Percentiles rank a stretch among this genome's conserved stretches.
phyloP scores from a whole-genome alignment of 2,113 vertebrate genomes.

The Polypterus bichir region DNA sequence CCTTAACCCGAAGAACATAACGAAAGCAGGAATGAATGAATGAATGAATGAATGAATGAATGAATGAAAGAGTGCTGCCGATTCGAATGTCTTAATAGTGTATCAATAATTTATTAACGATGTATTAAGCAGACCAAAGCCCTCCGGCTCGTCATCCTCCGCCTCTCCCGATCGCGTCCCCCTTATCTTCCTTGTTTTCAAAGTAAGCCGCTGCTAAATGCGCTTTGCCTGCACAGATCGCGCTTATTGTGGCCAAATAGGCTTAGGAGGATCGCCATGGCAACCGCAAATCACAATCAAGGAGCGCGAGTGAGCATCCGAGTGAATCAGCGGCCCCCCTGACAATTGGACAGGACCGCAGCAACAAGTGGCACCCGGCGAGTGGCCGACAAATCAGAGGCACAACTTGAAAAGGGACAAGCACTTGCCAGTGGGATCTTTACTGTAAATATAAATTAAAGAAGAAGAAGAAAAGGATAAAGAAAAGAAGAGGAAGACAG shows the following conservation, averaged over 20 bases:
- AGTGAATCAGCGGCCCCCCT: constrained; percentile 27
- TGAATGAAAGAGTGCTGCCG: too few species aligned
- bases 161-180: too few species aligned
- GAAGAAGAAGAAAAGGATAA: background rate
- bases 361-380: constrained; percentile 31
- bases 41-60: too few species aligned
- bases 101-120: too few species aligned
- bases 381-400: constrained; percentile 26
- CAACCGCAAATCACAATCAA: constrained; percentile 47
- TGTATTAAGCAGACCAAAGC: too few species aligned
- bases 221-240: constrained; percentile 30
- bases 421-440: constrained; percentile 9
- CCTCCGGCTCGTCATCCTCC: too few species aligned
- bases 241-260: constrained; percentile 42
- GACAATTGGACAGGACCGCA: constrained; percentile 31
- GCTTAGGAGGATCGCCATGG: constrained; percentile 54
- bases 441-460: background rate
- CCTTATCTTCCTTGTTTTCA: background rate
- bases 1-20: too few species aligned
- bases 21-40: too few species aligned
- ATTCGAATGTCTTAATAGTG: too few species aligned
- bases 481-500: constrained; percentile 5
- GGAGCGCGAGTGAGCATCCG: constrained; percentile 35
- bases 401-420: constrained; percentile 18
- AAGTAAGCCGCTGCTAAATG: constrained; percentile 6